A percentile compares a stretch with the other conserved stretches of the same genome.
Evolutionary conservation across 2,797 vertebrate genomes (phyloP).

Genomic region (Coregonus sp.): DNA sequence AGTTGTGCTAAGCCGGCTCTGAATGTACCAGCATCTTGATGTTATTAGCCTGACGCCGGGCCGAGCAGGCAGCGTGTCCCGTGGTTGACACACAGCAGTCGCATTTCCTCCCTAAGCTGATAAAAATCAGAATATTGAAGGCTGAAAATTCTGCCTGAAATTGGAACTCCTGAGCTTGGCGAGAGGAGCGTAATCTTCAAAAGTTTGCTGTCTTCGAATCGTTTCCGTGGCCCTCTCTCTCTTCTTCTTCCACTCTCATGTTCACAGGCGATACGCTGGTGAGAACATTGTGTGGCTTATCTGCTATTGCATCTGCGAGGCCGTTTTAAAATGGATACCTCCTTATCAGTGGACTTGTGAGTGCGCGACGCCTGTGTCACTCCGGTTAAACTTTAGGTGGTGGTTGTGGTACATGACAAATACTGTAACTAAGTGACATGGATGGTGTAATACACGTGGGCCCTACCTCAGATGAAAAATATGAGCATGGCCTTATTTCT

Average conservation of each 20-base stretch:
- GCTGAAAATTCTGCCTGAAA: constrained; percentile 67
- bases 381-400: constrained; percentile 50
- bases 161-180: constrained; percentile 64
- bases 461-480: too few species aligned
- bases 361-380: constrained; percentile 47
- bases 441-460: too few species aligned
- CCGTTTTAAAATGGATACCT: constrained; percentile 59
- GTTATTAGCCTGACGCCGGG: constrained; percentile 44
- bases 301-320: constrained; percentile 58
- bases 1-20: constrained; percentile 30
- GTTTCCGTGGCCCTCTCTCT: constrained; percentile 21
- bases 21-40: constrained; percentile 51
- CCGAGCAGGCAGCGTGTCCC: constrained; percentile 26
- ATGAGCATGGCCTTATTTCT: too few species aligned
- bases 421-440: too few species aligned
- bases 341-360: constrained; percentile 55
- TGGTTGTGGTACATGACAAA: constrained; percentile 5
- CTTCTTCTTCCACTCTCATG: constrained; percentile 55
- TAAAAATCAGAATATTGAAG: constrained; percentile 74
- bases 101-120: constrained; percentile 51
- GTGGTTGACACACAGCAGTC: constrained; percentile 33
- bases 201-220: constrained; percentile 64
- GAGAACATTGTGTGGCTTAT: constrained; percentile 67
- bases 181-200: constrained; percentile 74
- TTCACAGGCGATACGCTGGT: constrained; percentile 51